phyloP scores from a whole-genome alignment of 2,888 invertebrate species.

The Hirtodrosophila histrioides region DNA sequence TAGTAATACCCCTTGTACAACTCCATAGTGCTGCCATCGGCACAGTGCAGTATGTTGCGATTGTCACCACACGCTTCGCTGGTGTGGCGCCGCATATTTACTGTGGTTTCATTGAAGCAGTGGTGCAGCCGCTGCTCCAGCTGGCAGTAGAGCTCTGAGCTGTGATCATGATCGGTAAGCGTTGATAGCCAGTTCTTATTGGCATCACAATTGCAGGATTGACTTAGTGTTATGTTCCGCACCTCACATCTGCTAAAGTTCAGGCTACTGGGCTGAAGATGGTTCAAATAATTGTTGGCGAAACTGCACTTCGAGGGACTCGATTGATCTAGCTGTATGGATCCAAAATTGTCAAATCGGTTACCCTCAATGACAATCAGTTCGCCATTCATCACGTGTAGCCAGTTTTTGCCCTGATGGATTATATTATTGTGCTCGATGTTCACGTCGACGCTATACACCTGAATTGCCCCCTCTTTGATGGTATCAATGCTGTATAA shows the following conservation, averaged over 20 bases:
- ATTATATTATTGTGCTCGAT: constrained; percentile 80
- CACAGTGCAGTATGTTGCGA: constrained; percentile 75
- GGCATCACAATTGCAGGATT: constrained; percentile 79
- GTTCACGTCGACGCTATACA: constrained; percentile 75
- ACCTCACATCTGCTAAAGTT: constrained; percentile 82
- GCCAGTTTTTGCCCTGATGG: constrained; percentile 78
- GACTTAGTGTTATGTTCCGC: constrained; percentile 76
- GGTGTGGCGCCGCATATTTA: constrained; percentile 80
- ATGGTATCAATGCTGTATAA: constrained; percentile 79
- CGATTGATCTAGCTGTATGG: constrained; percentile 72
- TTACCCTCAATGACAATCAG: constrained; percentile 80
- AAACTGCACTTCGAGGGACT: constrained; percentile 77
- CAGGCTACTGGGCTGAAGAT: constrained; percentile 75
- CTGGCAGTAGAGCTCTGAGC: constrained; percentile 81
- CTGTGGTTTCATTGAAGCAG: constrained; percentile 81
- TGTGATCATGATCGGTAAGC: constrained; percentile 79
- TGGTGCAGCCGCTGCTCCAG: constrained; percentile 64
- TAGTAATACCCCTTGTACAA: too few relatives aligned
- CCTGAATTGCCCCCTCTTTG: constrained; percentile 79
- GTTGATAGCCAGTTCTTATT: constrained; percentile 71
- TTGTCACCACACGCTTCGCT: constrained; percentile 81
- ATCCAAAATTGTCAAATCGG: constrained; percentile 77
- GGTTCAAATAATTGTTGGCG: constrained; percentile 79
- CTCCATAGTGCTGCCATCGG: constrained; percentile 69
- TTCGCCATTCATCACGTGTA: constrained; percentile 77